Evolutionary conservation across 2,888 invertebrate genomes (phyloP).

Genomic region (Aethes cnicana): DNA sequence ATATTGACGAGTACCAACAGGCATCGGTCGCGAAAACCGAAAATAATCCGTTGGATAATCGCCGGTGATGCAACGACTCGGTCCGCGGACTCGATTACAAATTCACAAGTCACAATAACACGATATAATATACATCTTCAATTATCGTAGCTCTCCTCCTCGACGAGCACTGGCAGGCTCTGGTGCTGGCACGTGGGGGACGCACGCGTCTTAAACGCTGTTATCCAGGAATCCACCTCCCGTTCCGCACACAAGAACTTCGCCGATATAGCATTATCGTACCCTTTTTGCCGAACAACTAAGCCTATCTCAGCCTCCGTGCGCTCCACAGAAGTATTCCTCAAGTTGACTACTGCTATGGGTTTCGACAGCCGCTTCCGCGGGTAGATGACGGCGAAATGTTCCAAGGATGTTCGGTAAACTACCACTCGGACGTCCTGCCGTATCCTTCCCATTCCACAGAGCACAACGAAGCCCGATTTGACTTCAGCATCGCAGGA

Average conservation of each 20-base stretch:
- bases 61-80: slow-evolving; percentile 29
- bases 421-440: slow-evolving; percentile 85
- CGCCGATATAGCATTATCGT: slow-evolving; percentile 83
- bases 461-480: slow-evolving; percentile 83
- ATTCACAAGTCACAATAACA: slow-evolving; percentile 19
- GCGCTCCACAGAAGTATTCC: slow-evolving; percentile 82
- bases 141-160: slow-evolving; percentile 75
- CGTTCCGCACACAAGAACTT: slow-evolving; percentile 83
- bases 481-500: slow-evolving; percentile 81
- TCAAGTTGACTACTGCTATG: slow-evolving; percentile 83
- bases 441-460: slow-evolving; percentile 81
- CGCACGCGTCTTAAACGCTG: slow-evolving; percentile 78
- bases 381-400: slow-evolving; percentile 85
- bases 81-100: slow-evolving; percentile 19
- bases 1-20: slow-evolving; percentile 39
- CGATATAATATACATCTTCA: slow-evolving; percentile 19
- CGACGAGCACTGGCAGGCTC: slow-evolving; percentile 83
- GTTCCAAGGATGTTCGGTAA: slow-evolving; percentile 84
- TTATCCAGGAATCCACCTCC: slow-evolving; percentile 83
- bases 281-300: slow-evolving; percentile 83
- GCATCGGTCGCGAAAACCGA: slow-evolving; percentile 46
- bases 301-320: slow-evolving; percentile 76
- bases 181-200: slow-evolving; percentile 76
- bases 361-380: slow-evolving; percentile 84
- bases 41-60: slow-evolving; percentile 42